Conservation (phyloP, 2,888 invertebrate genomes). For the Bruchidius siliquastri region DNA sequence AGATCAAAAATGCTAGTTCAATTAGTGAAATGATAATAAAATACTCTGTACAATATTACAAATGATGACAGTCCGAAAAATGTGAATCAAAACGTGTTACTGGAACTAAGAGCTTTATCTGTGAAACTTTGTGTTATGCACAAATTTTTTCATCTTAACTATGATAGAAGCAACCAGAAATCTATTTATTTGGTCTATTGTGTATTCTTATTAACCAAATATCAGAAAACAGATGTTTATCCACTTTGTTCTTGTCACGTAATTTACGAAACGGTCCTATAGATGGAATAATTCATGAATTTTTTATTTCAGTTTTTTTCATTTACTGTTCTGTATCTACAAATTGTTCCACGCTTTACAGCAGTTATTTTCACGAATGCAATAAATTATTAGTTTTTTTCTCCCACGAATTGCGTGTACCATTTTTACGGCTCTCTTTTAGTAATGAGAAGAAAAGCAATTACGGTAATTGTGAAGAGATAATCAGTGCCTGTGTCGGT, state of each 20-base stretch:
- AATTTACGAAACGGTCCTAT: not conserved
- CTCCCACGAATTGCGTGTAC: not conserved
- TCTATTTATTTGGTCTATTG: too few species aligned
- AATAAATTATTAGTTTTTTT: not conserved
- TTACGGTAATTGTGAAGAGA: not conserved
- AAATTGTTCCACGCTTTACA: not conserved
- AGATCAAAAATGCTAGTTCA: too few species aligned
- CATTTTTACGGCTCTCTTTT: not conserved
- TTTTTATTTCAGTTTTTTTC: not conserved
- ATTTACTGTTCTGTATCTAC: not conserved
- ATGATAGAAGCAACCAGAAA: too few species aligned
- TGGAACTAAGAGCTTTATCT: too few species aligned
- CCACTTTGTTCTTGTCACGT: not conserved
- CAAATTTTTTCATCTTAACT: too few species aligned
- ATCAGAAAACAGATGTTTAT: not conserved
- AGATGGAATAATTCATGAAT: not conserved
- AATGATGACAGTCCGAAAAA: too few species aligned
- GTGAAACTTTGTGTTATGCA: too few species aligned
- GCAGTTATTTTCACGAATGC: not conserved
- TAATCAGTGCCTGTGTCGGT: not conserved
- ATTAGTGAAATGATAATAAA: too few species aligned
- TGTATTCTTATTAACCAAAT: too few species aligned
- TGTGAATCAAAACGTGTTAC: too few species aligned
- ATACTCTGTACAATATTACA: too few species aligned
- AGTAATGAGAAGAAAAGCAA: not conserved